Evolutionary conservation across 2,797 vertebrate species (phyloP).

Genomic region (Kryptopterus vitreolus): DNA sequence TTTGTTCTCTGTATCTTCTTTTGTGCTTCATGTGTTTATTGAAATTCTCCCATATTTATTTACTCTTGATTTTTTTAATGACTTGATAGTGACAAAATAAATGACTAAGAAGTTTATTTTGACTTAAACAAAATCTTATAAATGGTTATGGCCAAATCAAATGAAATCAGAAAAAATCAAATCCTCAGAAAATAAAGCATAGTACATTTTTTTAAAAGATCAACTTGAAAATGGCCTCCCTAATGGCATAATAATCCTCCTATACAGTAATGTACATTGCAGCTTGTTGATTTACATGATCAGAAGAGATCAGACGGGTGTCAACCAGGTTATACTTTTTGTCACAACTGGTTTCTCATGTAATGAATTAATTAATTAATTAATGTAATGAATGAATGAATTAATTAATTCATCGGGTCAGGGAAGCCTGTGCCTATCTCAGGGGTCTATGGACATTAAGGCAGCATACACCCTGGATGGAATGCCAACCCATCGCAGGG

Average conservation of each 20-base stretch:
- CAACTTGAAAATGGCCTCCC: neutral
- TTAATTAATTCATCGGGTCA: too few relatives aligned
- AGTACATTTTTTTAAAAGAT: neutral
- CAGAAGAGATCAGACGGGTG: slow-evolving; percentile 12
- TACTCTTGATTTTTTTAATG: neutral
- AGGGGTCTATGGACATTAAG: too few relatives aligned
- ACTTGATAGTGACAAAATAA: neutral
- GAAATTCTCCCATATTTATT: neutral
- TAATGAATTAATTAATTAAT: too few relatives aligned
- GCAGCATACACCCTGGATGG: too few relatives aligned
- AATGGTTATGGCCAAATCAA: neutral
- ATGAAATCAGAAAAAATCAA: neutral
- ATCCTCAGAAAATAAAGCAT: neutral
- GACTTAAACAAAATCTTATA: neutral
- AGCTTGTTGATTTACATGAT: neutral
- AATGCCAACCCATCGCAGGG: too few relatives aligned
- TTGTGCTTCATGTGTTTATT: neutral
- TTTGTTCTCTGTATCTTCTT: too few relatives aligned
- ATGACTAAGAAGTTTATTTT: neutral
- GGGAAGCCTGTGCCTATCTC: too few relatives aligned
- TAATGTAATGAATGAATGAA: too few relatives aligned
- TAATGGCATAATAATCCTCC: neutral
- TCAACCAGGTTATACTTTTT: slow-evolving; percentile 25
- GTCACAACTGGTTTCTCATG: slow-evolving; percentile 39
- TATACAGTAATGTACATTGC: neutral